A percentile compares a stretch with the other conserved stretches of the same genome.
phyloP scores from a whole-genome alignment of 2,797 vertebrate species.

The Microchirus variegatus region DNA sequence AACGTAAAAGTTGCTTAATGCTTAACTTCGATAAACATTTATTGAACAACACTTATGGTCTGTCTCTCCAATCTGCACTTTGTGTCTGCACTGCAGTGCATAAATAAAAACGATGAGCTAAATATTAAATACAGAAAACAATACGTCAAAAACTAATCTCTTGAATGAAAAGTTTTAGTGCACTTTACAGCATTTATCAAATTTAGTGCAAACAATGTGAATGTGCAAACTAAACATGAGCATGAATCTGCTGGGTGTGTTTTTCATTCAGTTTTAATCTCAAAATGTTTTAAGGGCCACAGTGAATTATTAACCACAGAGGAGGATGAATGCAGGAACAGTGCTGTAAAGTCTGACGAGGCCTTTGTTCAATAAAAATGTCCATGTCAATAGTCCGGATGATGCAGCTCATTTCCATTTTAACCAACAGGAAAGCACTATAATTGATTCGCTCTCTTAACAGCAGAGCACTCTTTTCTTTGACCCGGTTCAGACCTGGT shows the following conservation, averaged over 20 bases:
- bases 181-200: no score
- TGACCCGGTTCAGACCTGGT: neutral
- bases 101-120: no score
- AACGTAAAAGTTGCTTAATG: no score
- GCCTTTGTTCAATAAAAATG: neutral
- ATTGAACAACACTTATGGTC: no score
- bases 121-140: no score
- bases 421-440: conserved; percentile 4
- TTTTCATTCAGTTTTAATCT: neutral
- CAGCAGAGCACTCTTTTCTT: neutral
- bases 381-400: conserved; percentile 26
- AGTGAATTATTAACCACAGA: neutral
- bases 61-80: no score
- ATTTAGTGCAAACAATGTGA: neutral
- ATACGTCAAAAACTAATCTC: no score
- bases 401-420: conserved; percentile 35
- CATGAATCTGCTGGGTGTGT: neutral
- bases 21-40: no score
- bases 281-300: neutral
- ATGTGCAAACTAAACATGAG: no score
- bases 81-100: no score
- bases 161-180: no score
- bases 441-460: conserved; percentile 14
- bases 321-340: neutral
- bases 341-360: neutral